Evolutionary conservation across 2,888 invertebrate species (phyloP), one percentile per base, ranked within the genome.

Genomic region (Agonum fuliginosum): DNA sequence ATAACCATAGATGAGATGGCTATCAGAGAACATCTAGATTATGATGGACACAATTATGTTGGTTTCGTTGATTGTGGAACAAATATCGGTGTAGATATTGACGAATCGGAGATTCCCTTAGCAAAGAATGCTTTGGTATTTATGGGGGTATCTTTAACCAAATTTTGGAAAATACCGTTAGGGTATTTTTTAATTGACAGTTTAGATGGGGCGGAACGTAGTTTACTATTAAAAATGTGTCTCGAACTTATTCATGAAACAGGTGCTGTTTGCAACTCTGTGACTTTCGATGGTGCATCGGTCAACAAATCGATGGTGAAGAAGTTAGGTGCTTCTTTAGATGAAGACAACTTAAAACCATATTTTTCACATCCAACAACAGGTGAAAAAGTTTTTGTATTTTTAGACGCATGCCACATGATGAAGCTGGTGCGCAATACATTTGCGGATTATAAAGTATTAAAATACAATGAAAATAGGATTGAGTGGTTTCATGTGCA

Each of bases 11-110:
- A 65, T 27, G 65, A 65, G 17, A 65, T 65, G 65, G 10, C 34
- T 14, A 65, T 65, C 1, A 65, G 17, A 34, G 65, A 65, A 34
- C 65, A 65, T 65, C 12, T 34, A 30, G 65, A 65, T 30, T 65
- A 6, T 8, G 34, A 65, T 34, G 65, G 62, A 1, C 3, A 58
- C 8, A 8, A 27, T 8, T 58, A 58, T 27, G 22, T 58, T 22
- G 62, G 65, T 14, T 65, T 34, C 12, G 34, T 65, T 2, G 65
- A 34, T 37, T 17, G 17, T 19, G 54, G 54, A 17, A 43, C 17
- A 43, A 17, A 17, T 20, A 12, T 17, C 4, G 5, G 4, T 54
- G 3, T 5, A 5, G 54, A 17, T 17, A 10, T 19, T 5, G 54
- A 54, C n/a, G 19, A 54, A 17, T 5, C 12, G 2, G 22, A 54